A percentile compares a stretch with the other conserved stretches of the same genome.
These are phyloP conservation scores for Prochilodus magdalenae DNA, from an alignment of 2,113 vertebrate species.

Conservation along the genomic window DNA sequence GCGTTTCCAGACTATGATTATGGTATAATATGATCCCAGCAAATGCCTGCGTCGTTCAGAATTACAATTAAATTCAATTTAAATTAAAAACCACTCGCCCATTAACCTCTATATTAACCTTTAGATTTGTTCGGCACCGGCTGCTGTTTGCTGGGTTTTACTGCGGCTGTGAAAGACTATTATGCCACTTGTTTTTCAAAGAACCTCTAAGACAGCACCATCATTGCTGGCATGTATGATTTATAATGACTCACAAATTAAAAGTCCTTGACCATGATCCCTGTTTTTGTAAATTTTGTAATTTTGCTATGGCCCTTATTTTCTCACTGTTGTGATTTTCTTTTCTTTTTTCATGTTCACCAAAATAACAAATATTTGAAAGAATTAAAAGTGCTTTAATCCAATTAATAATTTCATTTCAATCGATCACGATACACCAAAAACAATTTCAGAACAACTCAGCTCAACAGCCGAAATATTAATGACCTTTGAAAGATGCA, in stretches of 20 bases:
- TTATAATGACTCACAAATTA: not conserved
- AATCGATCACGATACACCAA: not conserved
- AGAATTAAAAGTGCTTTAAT: not conserved
- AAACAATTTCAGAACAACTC: conserved; percentile 5
- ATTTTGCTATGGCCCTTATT: not conserved
- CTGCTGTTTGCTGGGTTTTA: not conserved
- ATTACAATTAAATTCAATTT: not conserved
- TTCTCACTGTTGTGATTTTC: not conserved
- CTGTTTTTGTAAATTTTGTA: too few species aligned
- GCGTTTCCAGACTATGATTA: not conserved
- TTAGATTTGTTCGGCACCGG: not conserved
- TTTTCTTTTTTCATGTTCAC: too few species aligned
- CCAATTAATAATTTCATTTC: not conserved
- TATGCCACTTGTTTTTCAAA: too few species aligned
- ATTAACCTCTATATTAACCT: not conserved
- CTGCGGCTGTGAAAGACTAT: not conserved
- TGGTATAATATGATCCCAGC: not conserved
- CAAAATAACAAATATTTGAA: not conserved
- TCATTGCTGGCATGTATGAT: too few species aligned
- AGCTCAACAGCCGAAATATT: not conserved
- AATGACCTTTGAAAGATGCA: not conserved
- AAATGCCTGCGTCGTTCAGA: not conserved
- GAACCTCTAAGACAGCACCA: too few species aligned
- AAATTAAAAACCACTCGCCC: not conserved
- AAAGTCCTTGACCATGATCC: too few species aligned